These are phyloP conservation scores for Melanotus villosus DNA, from an alignment of 2,888 invertebrate species.

Conservation along the genomic window DNA sequence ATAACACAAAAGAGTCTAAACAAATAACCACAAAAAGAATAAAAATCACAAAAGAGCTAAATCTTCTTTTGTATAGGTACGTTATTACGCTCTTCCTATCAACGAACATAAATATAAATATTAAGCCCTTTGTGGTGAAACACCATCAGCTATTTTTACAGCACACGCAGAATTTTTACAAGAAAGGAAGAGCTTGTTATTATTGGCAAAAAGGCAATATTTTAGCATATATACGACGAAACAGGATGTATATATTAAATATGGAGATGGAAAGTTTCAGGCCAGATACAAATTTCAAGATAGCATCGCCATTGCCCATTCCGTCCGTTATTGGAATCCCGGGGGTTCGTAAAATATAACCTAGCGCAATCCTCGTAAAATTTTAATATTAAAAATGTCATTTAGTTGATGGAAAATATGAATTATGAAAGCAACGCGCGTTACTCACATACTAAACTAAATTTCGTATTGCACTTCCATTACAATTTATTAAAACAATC, in stretches of 20 bases:
- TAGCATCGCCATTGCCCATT: conserved; percentile 48
- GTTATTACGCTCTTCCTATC: too few relatives aligned
- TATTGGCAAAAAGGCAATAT: conserved; percentile 17
- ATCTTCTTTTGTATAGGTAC: too few relatives aligned
- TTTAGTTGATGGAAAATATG: conserved; percentile 53
- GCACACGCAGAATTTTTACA: background rate
- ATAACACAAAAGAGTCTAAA: too few relatives aligned
- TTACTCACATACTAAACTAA: conserved; percentile 12
- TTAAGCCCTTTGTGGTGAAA: background rate
- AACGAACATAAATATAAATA: too few relatives aligned
- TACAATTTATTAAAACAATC: background rate
- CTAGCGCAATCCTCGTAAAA: conserved; percentile 57
- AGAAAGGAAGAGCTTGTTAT: conserved; percentile 11
- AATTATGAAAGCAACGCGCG: conserved; percentile 45
- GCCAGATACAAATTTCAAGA: conserved; percentile 45
- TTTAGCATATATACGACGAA: conserved; percentile 22
- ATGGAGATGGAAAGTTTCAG: conserved; percentile 39
- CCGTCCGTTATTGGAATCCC: conserved; percentile 57
- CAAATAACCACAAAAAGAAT: too few relatives aligned
- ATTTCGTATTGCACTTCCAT: conserved; percentile 6
- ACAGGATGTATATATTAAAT: conserved; percentile 32
- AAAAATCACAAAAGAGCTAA: too few relatives aligned
- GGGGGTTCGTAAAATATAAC: conserved; percentile 57
- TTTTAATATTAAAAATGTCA: conserved; percentile 61
- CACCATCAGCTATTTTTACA: background rate